These are phyloP conservation scores for Dascillus cervinus DNA, from an alignment of 2,888 invertebrate species.

Conservation along the genomic window DNA sequence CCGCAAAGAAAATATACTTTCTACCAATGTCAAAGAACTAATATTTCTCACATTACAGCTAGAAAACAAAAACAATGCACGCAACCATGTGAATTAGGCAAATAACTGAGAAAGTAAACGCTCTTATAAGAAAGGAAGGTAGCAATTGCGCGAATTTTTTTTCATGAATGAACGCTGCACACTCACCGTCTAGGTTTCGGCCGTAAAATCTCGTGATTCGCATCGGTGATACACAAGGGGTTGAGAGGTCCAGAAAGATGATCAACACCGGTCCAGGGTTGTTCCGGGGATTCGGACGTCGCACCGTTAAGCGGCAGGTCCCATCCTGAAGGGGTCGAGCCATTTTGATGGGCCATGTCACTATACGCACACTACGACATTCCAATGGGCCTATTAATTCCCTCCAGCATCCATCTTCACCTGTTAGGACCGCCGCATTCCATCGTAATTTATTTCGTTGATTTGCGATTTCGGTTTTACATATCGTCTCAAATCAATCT, in stretches of 20 bases:
- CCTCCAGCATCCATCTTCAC: conserved; percentile 16
- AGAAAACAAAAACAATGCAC: too few relatives aligned
- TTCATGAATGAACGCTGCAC: too few relatives aligned
- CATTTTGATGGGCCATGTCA: conserved; percentile 31
- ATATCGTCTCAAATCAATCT: too few relatives aligned
- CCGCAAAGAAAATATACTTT: conserved; percentile 28
- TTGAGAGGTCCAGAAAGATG: conserved; percentile 55
- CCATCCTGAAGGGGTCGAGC: conserved; percentile 33
- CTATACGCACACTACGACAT: conserved; percentile 17
- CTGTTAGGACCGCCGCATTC: conserved; percentile 19
- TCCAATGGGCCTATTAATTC: conserved; percentile 20
- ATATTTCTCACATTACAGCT: conserved; percentile 8
- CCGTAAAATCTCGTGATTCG: conserved; percentile 76
- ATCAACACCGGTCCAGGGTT: conserved; percentile 47
- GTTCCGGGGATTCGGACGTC: conserved; percentile 27
- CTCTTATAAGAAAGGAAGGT: too few relatives aligned
- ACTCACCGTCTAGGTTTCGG: conserved; percentile 77
- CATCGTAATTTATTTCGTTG: conserved; percentile 11
- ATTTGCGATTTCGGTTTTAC: neutral
- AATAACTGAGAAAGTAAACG: too few relatives aligned
- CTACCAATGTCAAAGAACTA: conserved; percentile 12
- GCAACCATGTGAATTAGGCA: neutral
- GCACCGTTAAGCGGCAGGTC: conserved; percentile 30
- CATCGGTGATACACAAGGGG: conserved; percentile 60
- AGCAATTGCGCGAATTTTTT: too few relatives aligned